Evolutionary conservation across 2,888 invertebrate species (phyloP), one percentile per base, ranked within the genome.

Genomic region (Chloroclystis v-ata): DNA sequence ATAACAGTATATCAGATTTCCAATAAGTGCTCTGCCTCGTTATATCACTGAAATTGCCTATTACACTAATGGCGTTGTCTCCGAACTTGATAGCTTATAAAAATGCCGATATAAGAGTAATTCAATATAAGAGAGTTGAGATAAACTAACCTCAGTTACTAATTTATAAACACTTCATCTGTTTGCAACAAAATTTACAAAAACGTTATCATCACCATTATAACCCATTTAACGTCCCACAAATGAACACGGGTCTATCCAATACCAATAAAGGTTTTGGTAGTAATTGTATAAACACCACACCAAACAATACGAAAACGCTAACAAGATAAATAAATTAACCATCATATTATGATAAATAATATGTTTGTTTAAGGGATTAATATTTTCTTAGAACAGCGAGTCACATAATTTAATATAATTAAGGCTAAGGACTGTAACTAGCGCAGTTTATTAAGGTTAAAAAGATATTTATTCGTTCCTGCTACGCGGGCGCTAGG

Each of bases 11-110:
- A 67, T 65, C 63, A 67, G 63, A 60, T 69, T 66, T 60, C 63
- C 63, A 65, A 71, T 70, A 69, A 67, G 57, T 54, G 54, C 47
- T 54, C 49, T 49, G 59, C 63, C 61, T 66, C 63, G 60, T 65
- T 64, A 54, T 65, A 64, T 66, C 64, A 72, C 67, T 69, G 63
- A 72, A 75, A 77, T 75, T 68, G 72, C 61, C 68, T 65, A 68
- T 72, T 72, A 70, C 65, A 56, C 60, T 60, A 69, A 66, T 55
- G 51, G 50, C 52, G 47, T 59, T 53, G 51, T 53, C 54, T 55
- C 45, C 48, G 26, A 49, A 49, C 52, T 54, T 53, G 44, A 55
- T 53, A 53, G 49, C 47, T 46, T 54, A 47, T 54, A 56, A 52
- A 50, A 54, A 50, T 28, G 44, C 38, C 48, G 41, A 48, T 50